Evolutionary conservation across 2,797 vertebrate genomes (phyloP), one percentile per base, ranked within the genome.

Genomic region (Platalea minor): DNA sequence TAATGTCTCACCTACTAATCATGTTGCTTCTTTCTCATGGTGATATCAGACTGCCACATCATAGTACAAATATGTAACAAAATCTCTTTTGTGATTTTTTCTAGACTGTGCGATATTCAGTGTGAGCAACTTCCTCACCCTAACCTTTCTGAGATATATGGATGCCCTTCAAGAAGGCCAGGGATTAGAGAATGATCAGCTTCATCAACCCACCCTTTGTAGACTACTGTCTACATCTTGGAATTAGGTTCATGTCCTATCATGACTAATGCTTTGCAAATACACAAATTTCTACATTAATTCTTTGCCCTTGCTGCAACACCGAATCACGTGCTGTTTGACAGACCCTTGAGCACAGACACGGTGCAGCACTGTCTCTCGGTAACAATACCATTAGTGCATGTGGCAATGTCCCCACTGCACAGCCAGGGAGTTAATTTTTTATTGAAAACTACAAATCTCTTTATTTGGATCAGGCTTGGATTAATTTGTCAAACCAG

Each of bases 401-500:
- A 77, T 46, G 70, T 18, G 46, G 26, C 9, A 25, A 60, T 61
- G 61, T 35, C 92, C 48, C 79, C 56, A 20, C 77, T 77, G 59
- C 68, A 83, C 72, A 80, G 78, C 73, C 87, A 91, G 74, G 87
- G 82, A 95, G 72, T 77, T 96, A 80, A 87, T 96, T 94, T 94
- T 94, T 90, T 91, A 93, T 56, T 95, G 89, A 96, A 97, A 95
- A 88, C 72, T 90, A 93, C 53, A 88, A 89, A 96, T 93, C 50
- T 89, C 90, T 93, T 95, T 94, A 88, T 97, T 95, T 96, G 94
- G 93, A 89, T 95, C 89, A 96, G 91, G 29, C 84, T 92, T 92
- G 92, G 95, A 94, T 97, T 96, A 97, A 94, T 95, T 95, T 95
- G 91, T 97, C 95, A 97, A 93, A 90, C 39, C 61, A 90, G 95